Percentiles rank a stretch among this genome's conserved stretches.
These are phyloP conservation scores for Osedax fenrisi DNA, from an alignment of 2,888 invertebrate genomes.

Conservation along the genomic window DNA sequence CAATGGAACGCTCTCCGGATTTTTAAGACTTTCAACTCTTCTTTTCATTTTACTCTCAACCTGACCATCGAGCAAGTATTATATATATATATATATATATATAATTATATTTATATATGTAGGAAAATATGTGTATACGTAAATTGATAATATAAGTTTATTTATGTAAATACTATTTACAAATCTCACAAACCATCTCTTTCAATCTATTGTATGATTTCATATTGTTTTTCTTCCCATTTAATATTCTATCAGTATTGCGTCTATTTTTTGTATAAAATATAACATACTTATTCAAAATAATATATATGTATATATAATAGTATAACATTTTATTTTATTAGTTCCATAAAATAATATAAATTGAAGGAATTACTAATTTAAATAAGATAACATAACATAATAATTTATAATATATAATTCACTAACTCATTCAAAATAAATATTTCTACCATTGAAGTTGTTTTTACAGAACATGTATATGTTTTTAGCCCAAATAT, in stretches of 20 bases:
- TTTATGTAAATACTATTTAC: no score
- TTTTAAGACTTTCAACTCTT: background rate
- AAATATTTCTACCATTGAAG: background rate
- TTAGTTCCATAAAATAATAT: no score
- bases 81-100: no score
- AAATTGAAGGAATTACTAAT: no score
- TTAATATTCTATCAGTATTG: background rate
- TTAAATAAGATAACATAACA: no score
- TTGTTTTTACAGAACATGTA: background rate
- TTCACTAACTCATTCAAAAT: background rate
- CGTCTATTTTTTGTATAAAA: no score
- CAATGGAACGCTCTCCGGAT: background rate
- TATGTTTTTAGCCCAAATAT: background rate
- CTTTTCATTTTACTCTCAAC: constrained; percentile 6
- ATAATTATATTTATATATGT: background rate
- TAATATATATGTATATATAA: no score
- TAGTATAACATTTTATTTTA: no score
- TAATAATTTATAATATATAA: no score
- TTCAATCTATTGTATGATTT: background rate
- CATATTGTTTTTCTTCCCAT: background rate
- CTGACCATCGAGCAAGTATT: background rate
- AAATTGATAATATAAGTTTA: background rate
- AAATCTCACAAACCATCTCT: background rate
- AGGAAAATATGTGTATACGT: background rate
- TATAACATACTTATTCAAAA: no score